These are phyloP conservation scores for Plebejus anna DNA, from an alignment of 2,888 invertebrate genomes.

Conservation along the genomic window DNA sequence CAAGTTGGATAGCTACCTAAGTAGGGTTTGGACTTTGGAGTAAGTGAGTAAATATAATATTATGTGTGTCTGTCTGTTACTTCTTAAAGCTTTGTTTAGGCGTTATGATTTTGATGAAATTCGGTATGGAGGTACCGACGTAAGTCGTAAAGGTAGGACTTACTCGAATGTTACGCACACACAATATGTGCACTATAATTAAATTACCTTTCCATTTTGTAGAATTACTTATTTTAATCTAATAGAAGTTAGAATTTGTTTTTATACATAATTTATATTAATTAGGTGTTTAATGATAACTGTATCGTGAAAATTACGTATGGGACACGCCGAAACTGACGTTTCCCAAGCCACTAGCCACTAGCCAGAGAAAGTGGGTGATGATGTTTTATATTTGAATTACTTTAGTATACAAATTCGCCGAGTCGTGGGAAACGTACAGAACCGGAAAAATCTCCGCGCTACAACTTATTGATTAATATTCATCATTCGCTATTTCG, in stretches of 20 bases:
- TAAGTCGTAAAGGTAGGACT: not conserved
- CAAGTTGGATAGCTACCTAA: not conserved
- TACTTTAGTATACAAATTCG: conserved; percentile 17
- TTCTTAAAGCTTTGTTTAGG: too few species aligned
- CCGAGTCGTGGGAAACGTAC: conserved; percentile 28
- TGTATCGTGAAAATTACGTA: not conserved
- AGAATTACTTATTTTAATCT: too few species aligned
- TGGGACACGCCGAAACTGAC: conserved; percentile 3
- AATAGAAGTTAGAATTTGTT: not conserved
- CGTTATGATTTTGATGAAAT: not conserved
- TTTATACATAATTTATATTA: not conserved
- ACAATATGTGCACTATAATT: not conserved
- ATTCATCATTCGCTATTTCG: conserved; percentile 9
- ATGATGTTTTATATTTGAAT: conserved; percentile 4
- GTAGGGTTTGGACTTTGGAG: too few species aligned
- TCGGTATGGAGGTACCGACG: not conserved
- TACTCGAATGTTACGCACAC: not conserved
- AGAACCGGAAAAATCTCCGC: conserved; percentile 14
- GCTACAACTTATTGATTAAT: conserved; percentile 10
- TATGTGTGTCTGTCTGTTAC: too few species aligned
- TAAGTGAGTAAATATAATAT: too few species aligned
- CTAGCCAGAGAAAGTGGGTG: not conserved
- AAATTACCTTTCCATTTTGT: not conserved
- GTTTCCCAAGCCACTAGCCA: not conserved
- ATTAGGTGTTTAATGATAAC: conserved; percentile 5